Conservation (phyloP, 2,888 invertebrate species). For the Entomobrya proxima region DNA sequence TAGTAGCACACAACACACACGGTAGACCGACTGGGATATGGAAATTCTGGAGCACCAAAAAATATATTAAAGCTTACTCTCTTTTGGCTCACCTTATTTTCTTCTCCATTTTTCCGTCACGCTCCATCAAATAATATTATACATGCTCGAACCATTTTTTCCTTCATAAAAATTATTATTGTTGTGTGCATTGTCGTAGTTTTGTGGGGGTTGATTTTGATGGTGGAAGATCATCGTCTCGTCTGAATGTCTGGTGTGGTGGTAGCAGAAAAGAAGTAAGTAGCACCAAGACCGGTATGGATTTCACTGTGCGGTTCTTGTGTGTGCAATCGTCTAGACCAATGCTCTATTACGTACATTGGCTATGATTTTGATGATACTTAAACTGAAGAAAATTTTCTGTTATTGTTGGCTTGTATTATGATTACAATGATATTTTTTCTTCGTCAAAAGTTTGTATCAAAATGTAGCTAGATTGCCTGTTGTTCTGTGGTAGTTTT, state of each 20-base stretch:
- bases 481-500: too few relatives aligned
- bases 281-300: not conserved
- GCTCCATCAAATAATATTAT: slow-evolving; percentile 41
- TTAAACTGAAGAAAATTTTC: slow-evolving; percentile 25
- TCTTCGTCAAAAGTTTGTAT: not conserved
- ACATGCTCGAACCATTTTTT: not conserved
- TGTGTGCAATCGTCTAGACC: not conserved
- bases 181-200: not conserved
- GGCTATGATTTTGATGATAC: too few relatives aligned
- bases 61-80: not conserved
- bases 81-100: not conserved
- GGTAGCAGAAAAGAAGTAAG: not conserved
- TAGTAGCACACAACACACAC: not conserved
- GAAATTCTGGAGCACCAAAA: not conserved
- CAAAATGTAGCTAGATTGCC: too few relatives aligned
- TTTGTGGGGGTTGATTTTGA: not conserved
- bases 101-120: slow-evolving; percentile 24
- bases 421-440: not conserved
- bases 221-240: slow-evolving; percentile 1
- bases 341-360: not conserved
- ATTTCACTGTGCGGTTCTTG: not conserved
- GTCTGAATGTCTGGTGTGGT: not conserved
- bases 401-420: not conserved
- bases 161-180: slow-evolving; percentile 44
- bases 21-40: not conserved